Evolutionary conservation across 2,888 invertebrate species (phyloP), one percentile per base, ranked within the genome.

Genomic region (Leptarthrus brevirostris): DNA sequence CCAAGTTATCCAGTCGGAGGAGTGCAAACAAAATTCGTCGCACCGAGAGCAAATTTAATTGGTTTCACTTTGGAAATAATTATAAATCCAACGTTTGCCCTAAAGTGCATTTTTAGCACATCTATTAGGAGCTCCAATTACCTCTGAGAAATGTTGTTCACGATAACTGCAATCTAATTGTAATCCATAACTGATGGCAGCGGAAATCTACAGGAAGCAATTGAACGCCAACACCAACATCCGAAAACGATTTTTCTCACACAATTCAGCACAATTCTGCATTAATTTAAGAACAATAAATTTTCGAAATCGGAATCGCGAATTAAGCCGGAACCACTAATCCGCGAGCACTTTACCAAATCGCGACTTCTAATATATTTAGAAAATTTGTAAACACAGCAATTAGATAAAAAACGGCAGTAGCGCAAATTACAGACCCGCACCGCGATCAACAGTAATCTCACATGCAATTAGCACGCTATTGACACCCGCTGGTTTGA

Each of bases 381-480:
- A 18, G 20, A 52, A 20, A 52, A 52, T 3, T 52, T 69, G 69
- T 52, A 69, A 69, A 26, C 69, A 69, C 30, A 52, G 34, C 18
- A 69, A 69, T 69, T 40, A 69, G 64, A 64, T 69, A 52, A 26
- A 52, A 52, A 12, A 52, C 52, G 52, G 24, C 22, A 69, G 24
- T 30, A 69, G 30, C 52, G 20, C 36, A 71, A 71, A 71, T 71
- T 53, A 71, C 36, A 71, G 54, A 30, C 71, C 71, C 74, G 76
- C 73, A 76, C 73, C 73, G 74, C 73, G 78, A 76, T 77, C 76
- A 75, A 77, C 77, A 78, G 77, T 75, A 78, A 77, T 77, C 77
- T 77, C 78, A 76, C 75, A 78, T 78, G 76, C 77, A 78, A 78
- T 78, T 78, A 78, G 77, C 78, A 78, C 78, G 76, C 78, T 76